Base-by-base conservation (phyloP, 1,140 invertebrate species). In the Dryas iulia region DNA sequence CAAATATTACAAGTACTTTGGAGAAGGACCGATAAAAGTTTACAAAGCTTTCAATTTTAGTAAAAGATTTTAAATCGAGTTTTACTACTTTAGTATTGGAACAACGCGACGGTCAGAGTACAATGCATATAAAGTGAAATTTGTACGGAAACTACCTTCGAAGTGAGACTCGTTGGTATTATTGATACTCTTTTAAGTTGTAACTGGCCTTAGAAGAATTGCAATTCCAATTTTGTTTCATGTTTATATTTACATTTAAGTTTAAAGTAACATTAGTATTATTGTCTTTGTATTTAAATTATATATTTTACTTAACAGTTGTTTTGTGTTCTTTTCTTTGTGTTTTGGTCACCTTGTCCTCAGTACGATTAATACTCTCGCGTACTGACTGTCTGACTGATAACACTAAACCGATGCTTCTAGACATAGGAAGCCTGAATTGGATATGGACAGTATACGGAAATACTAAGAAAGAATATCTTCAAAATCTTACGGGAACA, bases 101-200 rank as follows among this genome's bases (percentile, higher is more conserved):
- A 47, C 18, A 47, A 47, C 14, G 39, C 18, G 21, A 47, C 14
- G 39, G 39, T 47, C 39, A 47, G 14, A 18, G 33, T 59, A 54
- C 53, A 60, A 69, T 58, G 58, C 52, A 62, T 57, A 69, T 53
- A 56, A 58, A 63, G 53, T 59, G 60, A 35, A 69, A 63, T 68
- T 67, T 68, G 31, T 52, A 24, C 28, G 12, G 35, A 57, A 68
- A 68, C 53, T 57, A 54, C 56, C 59, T 69, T 26, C 30, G 31
- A 24, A 57, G 21, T 62, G 30, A 47, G 18, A 47, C 14, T 1
- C 14, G 0, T 21, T 21, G 6, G 18, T 47, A 21, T 47, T 47
- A 47, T 47, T 47, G 39, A 47, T 47, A 47, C 18, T 47, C 7
- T 47, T 21, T 11, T 18, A n/a, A 47, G 18, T 47, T 21, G 39